Evolutionary conservation across 2,888 invertebrate genomes (phyloP), one percentile per base, ranked within the genome.

Genomic region (Microctonus hyperodae): DNA sequence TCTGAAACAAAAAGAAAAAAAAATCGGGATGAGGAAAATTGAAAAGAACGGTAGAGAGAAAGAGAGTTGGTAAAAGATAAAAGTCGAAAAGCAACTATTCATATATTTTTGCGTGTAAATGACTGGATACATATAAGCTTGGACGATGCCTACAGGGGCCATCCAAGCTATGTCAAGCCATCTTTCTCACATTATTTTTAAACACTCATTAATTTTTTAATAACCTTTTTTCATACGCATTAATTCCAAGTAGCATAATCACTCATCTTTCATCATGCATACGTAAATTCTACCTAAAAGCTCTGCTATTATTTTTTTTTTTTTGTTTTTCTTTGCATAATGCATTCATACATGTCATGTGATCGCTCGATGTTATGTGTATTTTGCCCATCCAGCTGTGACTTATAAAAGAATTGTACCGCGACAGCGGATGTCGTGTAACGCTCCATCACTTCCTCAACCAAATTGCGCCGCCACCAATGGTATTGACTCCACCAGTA

Each of bases 371-470:
- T 67, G 59, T 70, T 68, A 63, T 67, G 68, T 72, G 68, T 72
- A 69, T 74, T 25, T 70, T 75, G 73, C 79, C 85, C 86, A 20
- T 87, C 76, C 88, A 92, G 91, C 93, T 88, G 93, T 94, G 85
- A 93, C 94, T 78, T 94, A 93, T 90, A 94, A 93, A 90, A 92
- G 92, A 81, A 82, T 86, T 78, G 83, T 83, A 50, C 82, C 83
- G 37, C 79, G 80, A 65, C 82, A 80, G 70, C 79, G 76, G 67
- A 76, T 76, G 66, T 69, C 70, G 76, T 77, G 80, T 73, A 62
- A 57, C 63, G 68, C 70, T 65, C 70, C 73, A 48, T 64, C 68
- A 51, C 64, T 71, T 71, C 72, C 72, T 64, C 72, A 65, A 65
- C 55, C 53, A 63, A 63, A 69, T 60, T 64, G 66, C 48, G 63